Evolutionary conservation across 2,797 vertebrate genomes (phyloP), one percentile per base, ranked within the genome.

Genomic region (Amphiprion clarkii): DNA sequence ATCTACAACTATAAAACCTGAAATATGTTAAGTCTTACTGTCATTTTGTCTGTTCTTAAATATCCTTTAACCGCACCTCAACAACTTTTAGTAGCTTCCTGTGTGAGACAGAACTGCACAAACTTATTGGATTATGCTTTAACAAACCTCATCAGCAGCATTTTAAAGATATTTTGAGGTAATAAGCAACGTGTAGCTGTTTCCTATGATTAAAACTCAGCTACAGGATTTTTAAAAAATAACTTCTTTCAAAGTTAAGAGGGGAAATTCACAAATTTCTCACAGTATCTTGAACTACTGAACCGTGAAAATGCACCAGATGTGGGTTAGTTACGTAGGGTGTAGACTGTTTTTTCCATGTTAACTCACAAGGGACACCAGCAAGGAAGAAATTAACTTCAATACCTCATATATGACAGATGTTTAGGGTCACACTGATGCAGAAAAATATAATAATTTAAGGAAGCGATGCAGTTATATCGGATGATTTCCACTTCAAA

Each of bases 301-400:
- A 27, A 53, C 54, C 0, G 0, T 46, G 17, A 23, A 62, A 51
- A 55, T 13, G 12, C 21, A 49, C 6, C 58, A 68, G 19, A 71
- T 63, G 52, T 10, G 7, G 21, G 12, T 58, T 46, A 44, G 19
- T 60, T 60, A 48, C 9, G 59, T 11, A 0, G 0, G 1, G 25
- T 61, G 13, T 1, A 9, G 5, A 10, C 1, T 8, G 12, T 8
- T 9, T 54, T 14, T 76, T 76, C 81, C 77, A 67, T 44, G 53
- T 76, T 46, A 4, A 61, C 5, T 61, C 60, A 66, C 9, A 0
- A 16, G 57, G 44, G 53, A 44, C 56, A 69, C 44, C 25, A 29
- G 5, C 0, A 0, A 56, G 48, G 16, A 64, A 51, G 13, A 64
- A 13, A 46, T 10, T n/a, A 0, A 42, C 19, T 49, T 2, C 21